Evolutionary conservation across 2,113 vertebrate genomes (phyloP), one percentile per base, ranked within the genome.

Genomic region (Phyllostomus hastatus): DNA sequence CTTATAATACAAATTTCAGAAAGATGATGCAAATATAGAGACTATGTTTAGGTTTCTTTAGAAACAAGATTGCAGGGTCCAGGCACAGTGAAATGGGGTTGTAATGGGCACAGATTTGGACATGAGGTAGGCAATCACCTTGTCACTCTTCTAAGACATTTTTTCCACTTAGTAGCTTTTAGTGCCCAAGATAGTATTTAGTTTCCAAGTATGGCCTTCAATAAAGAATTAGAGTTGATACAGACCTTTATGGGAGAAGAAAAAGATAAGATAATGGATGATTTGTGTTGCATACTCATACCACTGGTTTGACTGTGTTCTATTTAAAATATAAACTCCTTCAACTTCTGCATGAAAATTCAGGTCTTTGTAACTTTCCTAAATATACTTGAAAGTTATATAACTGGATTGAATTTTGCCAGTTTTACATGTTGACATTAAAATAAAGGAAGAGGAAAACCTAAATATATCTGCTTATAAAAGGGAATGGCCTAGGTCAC

Each of bases 11-110:
- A 90, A 86, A 91, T 94, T 92, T 94, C 14, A 95, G 38, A 41
- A 41, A 88, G 48, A 95, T 90, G 92, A 61, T 69, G 35, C 4
- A 94, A 91, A 92, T 94, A 89, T 12, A 66, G 28, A 87, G 50
- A 81, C 46, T 75, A 3, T 90, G 90, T 73, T 95, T 96, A 85
- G 52, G n/a, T 85, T 90, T 95, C 80, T 94, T 96, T 93, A 94
- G 88, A 94, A 96, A 88, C 22, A 96, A 96, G 66, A 96, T 95
- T 95, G 52, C 14, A 96, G 75, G 73, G 70, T 91, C n/a, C 50
- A 61, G 50, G 66, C 7, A 91, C 50, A 20, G 22, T 81, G 38
- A 96, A 90, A 95, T 79, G 28, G 83, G 33, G 52, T 83, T 95
- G 78, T 93, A 96, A 95, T 38, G 59, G 83, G 84, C 33, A 79